Base-by-base conservation (phyloP, 2,797 vertebrate species). In the Scyliorhinus canicula region DNA sequence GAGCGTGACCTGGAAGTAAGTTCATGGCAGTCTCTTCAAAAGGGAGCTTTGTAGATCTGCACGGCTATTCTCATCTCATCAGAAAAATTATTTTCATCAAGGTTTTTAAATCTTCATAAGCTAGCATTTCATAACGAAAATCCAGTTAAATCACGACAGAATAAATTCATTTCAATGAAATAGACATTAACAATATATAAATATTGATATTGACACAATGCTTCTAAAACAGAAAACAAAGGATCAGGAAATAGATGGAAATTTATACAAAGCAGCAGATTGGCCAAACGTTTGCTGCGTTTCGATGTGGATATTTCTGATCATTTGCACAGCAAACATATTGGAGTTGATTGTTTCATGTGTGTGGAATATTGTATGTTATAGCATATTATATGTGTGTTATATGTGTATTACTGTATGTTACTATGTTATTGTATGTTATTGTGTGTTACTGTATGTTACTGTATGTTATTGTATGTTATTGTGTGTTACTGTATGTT, bases 1-100 rank as follows among this genome's bases (percentile, higher is more conserved):
- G 98, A 1, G 98, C 98, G 57, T 97, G 96, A 69, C 99, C 99
- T 99, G 95, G 77, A 96, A 95, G 52, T 96, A 95, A 84, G 96
- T 35, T 95, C 31, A 40, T 8, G 63, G 65, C 40, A 44, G 24
- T 8, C 44, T 82, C 24, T 82, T 65, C n/a, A 65, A 65, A 65
- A 63, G 88, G 26, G 1, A 24, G 21, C 40, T 91, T 91, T 65
- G 60, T 40, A 9, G 57, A 44, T 24, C 8, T 82, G 77, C 77
- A 47, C 19, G 44, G 19, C 8, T 82, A 82, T 82, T 82, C 21
- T 21, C 1, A 82, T 21, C 19, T 24, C 4, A 44, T 47, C 71
- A n/a, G 35, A 74, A 74, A n/a, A 74, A n/a, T 74, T 74, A 28
- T n/a, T 40, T n/a, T 44, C n/a, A 40, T 11, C 63, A 26, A 91